Evolutionary conservation across 2,888 invertebrate species (phyloP).

Genomic region (Tetranychus truncatus): DNA sequence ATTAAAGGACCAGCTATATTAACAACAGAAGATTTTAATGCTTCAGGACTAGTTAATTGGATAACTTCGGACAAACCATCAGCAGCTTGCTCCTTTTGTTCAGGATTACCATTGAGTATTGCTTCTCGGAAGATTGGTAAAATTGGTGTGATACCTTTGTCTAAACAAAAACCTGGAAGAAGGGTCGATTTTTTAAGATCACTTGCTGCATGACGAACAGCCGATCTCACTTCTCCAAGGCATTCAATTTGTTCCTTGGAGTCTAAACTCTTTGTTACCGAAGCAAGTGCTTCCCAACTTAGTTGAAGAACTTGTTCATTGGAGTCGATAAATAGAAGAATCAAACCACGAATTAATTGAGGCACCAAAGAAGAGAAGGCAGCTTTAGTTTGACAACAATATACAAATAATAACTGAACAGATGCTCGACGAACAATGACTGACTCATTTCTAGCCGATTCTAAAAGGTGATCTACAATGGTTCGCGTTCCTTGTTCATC

Average conservation of each 20-base stretch:
- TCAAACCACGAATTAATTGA: slow-evolving; percentile 64
- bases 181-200: slow-evolving; percentile 52
- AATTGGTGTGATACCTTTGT: slow-evolving; percentile 82
- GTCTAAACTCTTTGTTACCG: slow-evolving; percentile 58
- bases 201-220: slow-evolving; percentile 69
- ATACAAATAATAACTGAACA: slow-evolving; percentile 66
- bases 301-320: slow-evolving; percentile 63
- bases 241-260: slow-evolving; percentile 63
- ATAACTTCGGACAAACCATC: slow-evolving; percentile 70
- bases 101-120: slow-evolving; percentile 79
- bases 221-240: slow-evolving; percentile 73
- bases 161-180: slow-evolving; percentile 77
- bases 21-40: slow-evolving; percentile 83
- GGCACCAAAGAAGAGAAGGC: slow-evolving; percentile 72
- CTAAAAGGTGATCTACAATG: slow-evolving; percentile 66
- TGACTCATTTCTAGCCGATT: slow-evolving; percentile 46
- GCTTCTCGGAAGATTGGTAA: slow-evolving; percentile 89
- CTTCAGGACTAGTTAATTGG: slow-evolving; percentile 59
- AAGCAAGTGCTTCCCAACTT: slow-evolving; percentile 75
- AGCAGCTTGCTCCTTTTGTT: slow-evolving; percentile 86
- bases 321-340: slow-evolving; percentile 60
- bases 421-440: slow-evolving; percentile 53
- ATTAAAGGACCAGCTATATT: slow-evolving; percentile 95
- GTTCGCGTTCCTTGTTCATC: slow-evolving; percentile 63
- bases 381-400: slow-evolving; percentile 69